Evolutionary conservation across 2,797 vertebrate genomes (phyloP), one percentile per base, ranked within the genome.

Genomic region (Semaprochilodus insignis): DNA sequence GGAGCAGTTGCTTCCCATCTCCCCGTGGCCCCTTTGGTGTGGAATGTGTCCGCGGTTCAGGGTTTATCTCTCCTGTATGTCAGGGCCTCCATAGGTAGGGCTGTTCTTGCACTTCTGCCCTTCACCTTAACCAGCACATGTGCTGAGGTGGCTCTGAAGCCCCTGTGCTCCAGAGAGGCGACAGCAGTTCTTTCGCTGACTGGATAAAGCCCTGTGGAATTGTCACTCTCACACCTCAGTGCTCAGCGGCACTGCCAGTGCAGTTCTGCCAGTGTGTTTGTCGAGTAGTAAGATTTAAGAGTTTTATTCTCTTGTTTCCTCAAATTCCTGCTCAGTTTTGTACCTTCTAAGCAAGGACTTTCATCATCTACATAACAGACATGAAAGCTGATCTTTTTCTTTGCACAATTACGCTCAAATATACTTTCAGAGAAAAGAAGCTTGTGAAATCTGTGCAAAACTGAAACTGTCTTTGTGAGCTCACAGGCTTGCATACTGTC

Each of bases 11-110:
- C 66, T 63, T 34, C 23, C 67, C 23, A 66, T 86, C 72, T 65
- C 48, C 17, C 73, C 21, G 78, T 83, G 76, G 83, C 79, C 85
- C 71, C 69, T 85, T 65, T n/a, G 34, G 65, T 77, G 70, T 60
- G 83, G 85, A 88, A 88, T 86, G 85, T 85, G 83, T 82, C 81
- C 83, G 80, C 59, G 52, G 86, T 74, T 80, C 86, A 85, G 17
- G 16, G 79, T 87, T 83, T 75, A 77, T 87, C 81, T 85, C 21
- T 55, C 25, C 73, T 8, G 55, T 54, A 76, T 80, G 76, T 82
- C 81, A 74, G 51, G 34, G 25, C 40, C 63, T 79, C 54, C 21
- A 48, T 55, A 83, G 69, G 77, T 55, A 62, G 31, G 62, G 59
- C 6, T 51, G 81, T 85, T 77, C 67, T 54, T 57, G 62, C 40